A percentile compares a stretch with the other conserved stretches of the same genome.
phyloP scores from a whole-genome alignment of 2,797 vertebrate species.

The Euphonia xanthogaster region DNA sequence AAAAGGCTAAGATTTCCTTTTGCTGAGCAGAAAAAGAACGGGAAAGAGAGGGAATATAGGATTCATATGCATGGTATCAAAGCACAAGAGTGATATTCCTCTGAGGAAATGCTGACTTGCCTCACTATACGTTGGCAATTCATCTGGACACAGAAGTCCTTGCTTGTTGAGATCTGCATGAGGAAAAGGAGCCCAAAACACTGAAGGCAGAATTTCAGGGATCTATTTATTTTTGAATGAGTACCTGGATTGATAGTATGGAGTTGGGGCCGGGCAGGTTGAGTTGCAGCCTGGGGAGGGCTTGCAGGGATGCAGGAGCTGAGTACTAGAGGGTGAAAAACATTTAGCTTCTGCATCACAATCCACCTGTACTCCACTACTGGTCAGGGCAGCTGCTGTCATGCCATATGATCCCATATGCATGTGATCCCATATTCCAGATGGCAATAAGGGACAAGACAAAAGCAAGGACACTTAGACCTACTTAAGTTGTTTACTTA shows the following conservation, averaged over 20 bases:
- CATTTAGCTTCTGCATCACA: background rate
- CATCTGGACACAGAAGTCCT: background rate
- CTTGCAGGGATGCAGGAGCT: background rate
- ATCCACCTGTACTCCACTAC: background rate
- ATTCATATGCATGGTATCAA: accelerated
- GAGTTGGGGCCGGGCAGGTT: background rate
- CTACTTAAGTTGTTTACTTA: background rate
- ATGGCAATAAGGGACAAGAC: background rate
- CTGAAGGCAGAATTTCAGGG: background rate
- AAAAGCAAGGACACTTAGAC: background rate
- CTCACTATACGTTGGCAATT: accelerated
- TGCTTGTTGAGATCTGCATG: background rate
- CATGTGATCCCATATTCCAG: background rate
- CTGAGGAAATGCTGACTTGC: background rate
- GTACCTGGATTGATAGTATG: background rate
- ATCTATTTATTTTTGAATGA: background rate
- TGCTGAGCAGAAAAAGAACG: background rate
- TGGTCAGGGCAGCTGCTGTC: background rate
- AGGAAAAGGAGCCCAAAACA: background rate
- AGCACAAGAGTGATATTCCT: background rate
- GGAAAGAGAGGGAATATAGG: background rate
- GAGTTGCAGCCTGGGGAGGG: background rate
- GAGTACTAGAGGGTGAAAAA: background rate
- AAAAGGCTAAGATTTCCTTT: background rate
- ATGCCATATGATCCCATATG: background rate